Conservation (phyloP, 2,888 invertebrate genomes). For the Acleris emargana region DNA sequence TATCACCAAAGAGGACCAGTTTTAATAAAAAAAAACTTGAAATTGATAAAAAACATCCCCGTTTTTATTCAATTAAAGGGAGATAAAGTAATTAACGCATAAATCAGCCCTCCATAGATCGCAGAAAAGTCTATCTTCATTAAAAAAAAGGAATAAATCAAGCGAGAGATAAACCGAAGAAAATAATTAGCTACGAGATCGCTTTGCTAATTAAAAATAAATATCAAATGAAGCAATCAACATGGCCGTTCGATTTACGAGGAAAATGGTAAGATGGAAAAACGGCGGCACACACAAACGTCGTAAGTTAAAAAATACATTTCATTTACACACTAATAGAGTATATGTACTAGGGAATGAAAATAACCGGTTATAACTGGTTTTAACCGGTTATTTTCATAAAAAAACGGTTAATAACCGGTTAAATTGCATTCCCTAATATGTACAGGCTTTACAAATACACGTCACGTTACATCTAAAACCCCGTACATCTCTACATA, state of each 20-base stretch:
- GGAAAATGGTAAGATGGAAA: slow-evolving; percentile 22
- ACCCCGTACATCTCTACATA: too few relatives aligned
- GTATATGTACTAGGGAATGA: too few relatives aligned
- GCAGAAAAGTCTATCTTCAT: slow-evolving; percentile 50
- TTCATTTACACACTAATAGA: too few relatives aligned
- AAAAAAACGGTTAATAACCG: too few relatives aligned
- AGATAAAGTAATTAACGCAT: slow-evolving; percentile 61
- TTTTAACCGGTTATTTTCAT: too few relatives aligned
- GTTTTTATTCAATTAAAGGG: slow-evolving; percentile 49
- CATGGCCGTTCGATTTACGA: slow-evolving; percentile 52
- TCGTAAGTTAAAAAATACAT: too few relatives aligned
- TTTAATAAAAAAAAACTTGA: slow-evolving; percentile 31
- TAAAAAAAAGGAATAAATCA: slow-evolving; percentile 69
- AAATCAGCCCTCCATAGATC: slow-evolving; percentile 53
- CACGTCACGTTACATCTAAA: too few relatives aligned
- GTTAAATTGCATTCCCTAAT: too few relatives aligned
- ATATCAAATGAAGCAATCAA: slow-evolving; percentile 74
- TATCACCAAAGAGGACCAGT: slow-evolving; percentile 15
- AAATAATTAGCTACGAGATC: slow-evolving; percentile 72
- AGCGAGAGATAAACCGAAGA: slow-evolving; percentile 69
- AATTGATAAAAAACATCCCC: slow-evolving; percentile 35
- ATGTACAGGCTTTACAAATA: too few relatives aligned
- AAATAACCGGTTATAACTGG: too few relatives aligned
- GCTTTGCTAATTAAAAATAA: slow-evolving; percentile 81
- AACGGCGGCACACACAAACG: slow-evolving; percentile 22